Percentiles rank a stretch among this genome's conserved stretches.
Conservation (phyloP, 2,113 vertebrate genomes). For the Clarias gariepinus region DNA sequence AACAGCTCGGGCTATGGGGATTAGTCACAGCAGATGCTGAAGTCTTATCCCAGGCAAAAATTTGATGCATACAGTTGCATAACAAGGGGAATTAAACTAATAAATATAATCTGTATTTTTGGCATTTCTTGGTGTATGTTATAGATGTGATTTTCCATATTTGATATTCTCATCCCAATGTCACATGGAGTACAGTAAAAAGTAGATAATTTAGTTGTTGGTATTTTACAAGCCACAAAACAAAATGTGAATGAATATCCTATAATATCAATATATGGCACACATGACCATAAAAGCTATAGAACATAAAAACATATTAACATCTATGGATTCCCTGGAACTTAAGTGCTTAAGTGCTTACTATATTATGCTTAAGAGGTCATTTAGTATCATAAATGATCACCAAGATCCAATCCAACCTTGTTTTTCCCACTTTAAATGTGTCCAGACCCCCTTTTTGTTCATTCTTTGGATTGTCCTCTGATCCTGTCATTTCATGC, state of each 20-base stretch:
- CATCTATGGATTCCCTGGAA: background rate
- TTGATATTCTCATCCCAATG: background rate
- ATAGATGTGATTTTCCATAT: background rate
- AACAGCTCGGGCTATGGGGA: slow-evolving; percentile 13
- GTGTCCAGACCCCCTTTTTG: slow-evolving; percentile 42
- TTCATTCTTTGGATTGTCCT: slow-evolving; percentile 33
- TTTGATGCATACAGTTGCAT: background rate
- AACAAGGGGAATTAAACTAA: background rate
- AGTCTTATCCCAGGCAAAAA: slow-evolving; percentile 39
- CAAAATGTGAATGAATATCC: background rate
- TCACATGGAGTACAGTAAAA: background rate
- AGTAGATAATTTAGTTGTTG: background rate
- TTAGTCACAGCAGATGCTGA: slow-evolving; percentile 41
- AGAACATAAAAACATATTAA: background rate
- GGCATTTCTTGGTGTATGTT: background rate
- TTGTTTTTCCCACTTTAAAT: background rate
- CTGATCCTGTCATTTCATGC: background rate
- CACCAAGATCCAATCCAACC: background rate
- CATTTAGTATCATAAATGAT: background rate
- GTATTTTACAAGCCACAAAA: background rate
- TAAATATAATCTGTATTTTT: background rate
- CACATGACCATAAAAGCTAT: background rate
- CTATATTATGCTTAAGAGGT: background rate
- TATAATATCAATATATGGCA: background rate
- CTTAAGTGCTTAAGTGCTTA: background rate